Base-by-base conservation (phyloP, 2,888 invertebrate genomes). In the Atrina japonica region DNA sequence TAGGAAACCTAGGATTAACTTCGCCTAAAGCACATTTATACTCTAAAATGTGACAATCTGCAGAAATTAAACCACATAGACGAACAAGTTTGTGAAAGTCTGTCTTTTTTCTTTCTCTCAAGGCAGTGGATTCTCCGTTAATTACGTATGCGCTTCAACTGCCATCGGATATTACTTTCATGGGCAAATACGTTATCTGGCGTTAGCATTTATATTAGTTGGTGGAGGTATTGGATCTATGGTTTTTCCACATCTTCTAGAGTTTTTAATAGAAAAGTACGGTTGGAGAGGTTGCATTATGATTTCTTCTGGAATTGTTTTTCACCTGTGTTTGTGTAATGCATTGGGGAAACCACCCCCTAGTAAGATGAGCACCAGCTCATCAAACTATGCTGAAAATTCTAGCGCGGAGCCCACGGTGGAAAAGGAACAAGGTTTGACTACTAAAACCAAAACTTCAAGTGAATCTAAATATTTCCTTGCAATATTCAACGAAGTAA, bases 261-360 rank as follows among this genome's bases (percentile, higher is more conserved):
- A 65, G 35, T 30, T 21, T 9, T 41, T 70, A 1, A 60, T 30
- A 0, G 14, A 58, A 21, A 30, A n/a, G 18, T 70, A 45, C 23
- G 29, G 45, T 0, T 70, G 70, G 70, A 45, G 70, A 45, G 70
- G 70, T 40, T 40, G 52, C 9, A 18, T 70, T 7, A 14, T 70
- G 11, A 21, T 70, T 23, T 29, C 66, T 16, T 59, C 55, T 18
- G 70, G 70, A 16, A 11, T 66, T 6, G 53, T 61, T 16, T 16
- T 49, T 1, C 50, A 70, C 58, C 41, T 66, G 21, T n/a, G 63
- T 11, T 30, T 47, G 6, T 41, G 23, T 29, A 59, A 45, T 14
- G 29, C 30, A 1, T 18, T 65, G n/a, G 52, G 29, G 9, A 53
- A 29, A 18, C 30, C 29, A 18, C 58, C 58, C 27, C 45, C 55